phyloP scores from a whole-genome alignment of 2,888 invertebrate species.

The Platypus cylindrus region DNA sequence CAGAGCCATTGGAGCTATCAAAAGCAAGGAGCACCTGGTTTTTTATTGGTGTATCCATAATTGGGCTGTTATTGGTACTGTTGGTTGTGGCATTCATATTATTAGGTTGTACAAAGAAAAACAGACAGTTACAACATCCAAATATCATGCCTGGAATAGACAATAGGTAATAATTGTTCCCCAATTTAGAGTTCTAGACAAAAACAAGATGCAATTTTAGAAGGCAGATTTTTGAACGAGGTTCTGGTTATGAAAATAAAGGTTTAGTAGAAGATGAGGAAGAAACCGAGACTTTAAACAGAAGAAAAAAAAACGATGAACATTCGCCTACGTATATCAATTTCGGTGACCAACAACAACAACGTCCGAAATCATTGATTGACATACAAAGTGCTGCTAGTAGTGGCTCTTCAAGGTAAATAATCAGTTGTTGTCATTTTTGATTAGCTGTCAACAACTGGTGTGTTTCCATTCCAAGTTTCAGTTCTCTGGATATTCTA shows the following conservation, averaged over 20 bases:
- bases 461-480: slow-evolving; percentile 18
- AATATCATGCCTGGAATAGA: slow-evolving; percentile 5
- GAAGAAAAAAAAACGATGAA: slow-evolving; percentile 28
- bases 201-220: slow-evolving; percentile 10
- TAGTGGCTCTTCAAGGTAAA: slow-evolving; percentile 24
- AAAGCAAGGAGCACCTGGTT: slow-evolving; percentile 47
- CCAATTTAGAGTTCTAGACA: neutral
- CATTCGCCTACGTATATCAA: slow-evolving; percentile 33
- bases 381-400: slow-evolving; percentile 28
- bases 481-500: slow-evolving; percentile 32
- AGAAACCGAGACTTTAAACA: slow-evolving; percentile 22
- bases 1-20: slow-evolving; percentile 46
- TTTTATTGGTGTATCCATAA: slow-evolving; percentile 48
- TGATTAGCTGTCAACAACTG: neutral
- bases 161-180: slow-evolving; percentile 8
- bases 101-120: slow-evolving; percentile 39
- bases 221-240: slow-evolving; percentile 29
- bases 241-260: slow-evolving; percentile 27
- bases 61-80: slow-evolving; percentile 45
- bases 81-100: slow-evolving; percentile 42
- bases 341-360: slow-evolving; percentile 26
- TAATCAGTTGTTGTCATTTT: neutral
- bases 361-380: too few species aligned
- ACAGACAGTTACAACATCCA: slow-evolving; percentile 26
- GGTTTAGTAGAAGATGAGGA: slow-evolving; percentile 31